Evolutionary conservation across 2,113 vertebrate genomes (phyloP), one percentile per base, ranked within the genome.

Genomic region (Theropithecus gelada): DNA sequence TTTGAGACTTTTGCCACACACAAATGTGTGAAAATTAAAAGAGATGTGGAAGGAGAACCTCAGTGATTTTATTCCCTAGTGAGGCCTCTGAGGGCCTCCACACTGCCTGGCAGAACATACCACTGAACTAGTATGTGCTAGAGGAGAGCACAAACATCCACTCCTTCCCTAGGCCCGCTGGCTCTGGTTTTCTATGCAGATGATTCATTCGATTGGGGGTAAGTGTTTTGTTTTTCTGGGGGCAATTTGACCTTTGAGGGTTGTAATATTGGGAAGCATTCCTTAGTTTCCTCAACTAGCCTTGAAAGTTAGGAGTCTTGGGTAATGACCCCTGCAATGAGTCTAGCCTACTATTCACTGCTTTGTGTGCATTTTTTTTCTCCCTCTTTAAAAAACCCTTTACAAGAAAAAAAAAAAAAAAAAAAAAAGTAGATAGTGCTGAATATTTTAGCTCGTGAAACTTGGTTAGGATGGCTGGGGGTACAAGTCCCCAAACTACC

Each of bases 401-500:
- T 78, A 89, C 93, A 98, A 97, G 6, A 8, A 96, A 88, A 7
- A 85, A 81, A 50, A 50, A 48, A 81, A 50, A 50, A 48, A 48
- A 50, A 87, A 72, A 52, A 13, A 79, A 20, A 48, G 38, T 97
- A 98, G 98, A 1, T 98, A 98, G 96, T 38, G 2, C 79, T 96
- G 84, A 97, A 96, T 70, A 97, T 92, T 97, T 93, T 98, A 98
- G 98, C 13, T 43, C 90, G 75, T 13, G 96, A 97, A 97, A 22
- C 94, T 88, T 97, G 96, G 95, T 81, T 93, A 97, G 97, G 94
- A 84, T 96, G 97, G 97, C 95, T 94, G 87, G 93, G 93, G 98
- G 73, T 90, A 61, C 43, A 57, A 59, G 72, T 70, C 91, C 97
- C 98, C 97, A 94, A 98, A 98, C 98, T 98, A 98, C 98, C 98